These are phyloP conservation scores for Nomia melanderi DNA, from an alignment of 1,140 invertebrate genomes.

Conservation along the genomic window DNA sequence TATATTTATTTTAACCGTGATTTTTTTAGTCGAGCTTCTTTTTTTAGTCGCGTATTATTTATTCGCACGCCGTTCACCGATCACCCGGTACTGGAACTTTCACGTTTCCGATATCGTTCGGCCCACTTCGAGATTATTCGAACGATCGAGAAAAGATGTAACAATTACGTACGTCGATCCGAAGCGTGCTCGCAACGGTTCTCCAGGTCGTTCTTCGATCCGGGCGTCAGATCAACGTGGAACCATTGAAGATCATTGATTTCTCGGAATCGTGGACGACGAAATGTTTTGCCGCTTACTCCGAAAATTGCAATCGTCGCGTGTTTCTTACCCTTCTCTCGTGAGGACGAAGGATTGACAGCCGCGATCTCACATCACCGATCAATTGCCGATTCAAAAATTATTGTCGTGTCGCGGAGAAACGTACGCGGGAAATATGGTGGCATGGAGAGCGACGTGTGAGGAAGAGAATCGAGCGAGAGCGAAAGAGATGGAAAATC, in stretches of 20 bases:
- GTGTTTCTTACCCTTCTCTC: conserved; percentile 21
- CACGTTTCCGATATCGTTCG: neutral
- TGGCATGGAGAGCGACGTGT: neutral
- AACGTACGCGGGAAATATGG: neutral
- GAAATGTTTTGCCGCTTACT: conserved; percentile 11
- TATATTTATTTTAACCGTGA: neutral
- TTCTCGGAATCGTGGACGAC: conserved; percentile 11
- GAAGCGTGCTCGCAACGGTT: conserved; percentile 45
- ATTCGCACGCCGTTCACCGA: neutral
- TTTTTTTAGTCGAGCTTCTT: neutral
- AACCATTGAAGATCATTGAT: neutral
- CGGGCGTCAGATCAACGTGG: neutral
- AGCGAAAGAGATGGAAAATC: neutral
- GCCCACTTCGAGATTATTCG: neutral
- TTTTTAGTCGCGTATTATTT: conserved; percentile 14
- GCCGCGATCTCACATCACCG: conserved; percentile 17
- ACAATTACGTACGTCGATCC: conserved; percentile 45
- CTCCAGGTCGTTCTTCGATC: conserved; percentile 27
- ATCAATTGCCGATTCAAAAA: conserved; percentile 17
- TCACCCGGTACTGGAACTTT: conserved; percentile 6
- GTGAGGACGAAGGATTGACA: conserved; percentile 1
- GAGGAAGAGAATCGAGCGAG: neutral
- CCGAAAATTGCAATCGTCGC: neutral
- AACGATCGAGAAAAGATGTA: too few relatives aligned
- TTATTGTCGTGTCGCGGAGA: conserved; percentile 20